phyloP scores from a whole-genome alignment of 1,140 invertebrate genomes.

The Drosophila kikkawai region DNA sequence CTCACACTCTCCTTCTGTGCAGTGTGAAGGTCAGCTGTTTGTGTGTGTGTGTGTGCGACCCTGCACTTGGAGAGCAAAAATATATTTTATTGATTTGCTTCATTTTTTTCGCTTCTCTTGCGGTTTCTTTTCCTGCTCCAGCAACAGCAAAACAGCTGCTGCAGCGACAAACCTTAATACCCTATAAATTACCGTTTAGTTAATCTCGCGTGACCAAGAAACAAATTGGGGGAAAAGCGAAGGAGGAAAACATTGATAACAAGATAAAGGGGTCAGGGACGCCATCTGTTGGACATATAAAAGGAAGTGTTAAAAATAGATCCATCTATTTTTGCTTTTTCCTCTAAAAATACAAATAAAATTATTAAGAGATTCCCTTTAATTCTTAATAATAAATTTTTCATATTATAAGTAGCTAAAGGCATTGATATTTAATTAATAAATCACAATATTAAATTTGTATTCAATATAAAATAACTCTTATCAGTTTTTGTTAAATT shows the following conservation, averaged over 20 bases:
- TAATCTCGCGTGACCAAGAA: conserved; percentile 25
- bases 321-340: too few species aligned
- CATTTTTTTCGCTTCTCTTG: conserved; percentile 19
- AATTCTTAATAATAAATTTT: not conserved
- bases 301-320: not conserved
- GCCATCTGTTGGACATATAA: conserved; percentile 20
- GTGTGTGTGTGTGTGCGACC: conserved; percentile 50
- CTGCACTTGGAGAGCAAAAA: conserved; percentile 72
- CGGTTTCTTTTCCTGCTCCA: conserved; percentile 32
- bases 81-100: conserved; percentile 71
- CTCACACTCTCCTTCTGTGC: not conserved
- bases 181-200: conserved; percentile 2
- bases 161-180: conserved; percentile 15
- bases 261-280: not conserved
- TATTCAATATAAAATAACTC: too few species aligned
- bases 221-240: not conserved
- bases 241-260: conserved; percentile 1
- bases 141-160: conserved; percentile 32
- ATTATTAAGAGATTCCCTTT: not conserved
- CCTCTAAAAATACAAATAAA: not conserved
- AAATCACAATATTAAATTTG: too few species aligned
- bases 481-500: too few species aligned
- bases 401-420: too few species aligned
- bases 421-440: too few species aligned
- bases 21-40: conserved; percentile 59